These are phyloP conservation scores for Oxystoma pomonae DNA, from an alignment of 2,888 invertebrate species.

Conservation along the genomic window DNA sequence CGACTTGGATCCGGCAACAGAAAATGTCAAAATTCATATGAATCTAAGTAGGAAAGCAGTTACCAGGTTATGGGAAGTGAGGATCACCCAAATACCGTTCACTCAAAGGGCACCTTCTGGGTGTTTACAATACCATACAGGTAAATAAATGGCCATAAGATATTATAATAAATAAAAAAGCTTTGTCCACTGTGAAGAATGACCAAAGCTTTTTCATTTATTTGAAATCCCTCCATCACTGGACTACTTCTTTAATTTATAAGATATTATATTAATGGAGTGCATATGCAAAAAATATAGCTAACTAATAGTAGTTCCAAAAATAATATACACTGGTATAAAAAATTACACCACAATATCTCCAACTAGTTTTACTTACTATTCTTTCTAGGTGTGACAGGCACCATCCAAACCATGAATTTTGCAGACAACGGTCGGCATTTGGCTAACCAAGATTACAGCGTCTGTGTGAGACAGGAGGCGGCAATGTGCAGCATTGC, in stretches of 20 bases:
- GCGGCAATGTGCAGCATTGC: slow-evolving; percentile 68
- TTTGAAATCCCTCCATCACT: too few relatives aligned
- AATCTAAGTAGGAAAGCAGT: slow-evolving; percentile 59
- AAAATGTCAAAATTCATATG: slow-evolving; percentile 51
- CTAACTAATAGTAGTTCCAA: too few relatives aligned
- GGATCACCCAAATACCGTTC: slow-evolving; percentile 71
- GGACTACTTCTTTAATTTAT: too few relatives aligned
- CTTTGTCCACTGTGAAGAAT: too few relatives aligned
- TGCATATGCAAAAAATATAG: too few relatives aligned
- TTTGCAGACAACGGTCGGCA: slow-evolving; percentile 80
- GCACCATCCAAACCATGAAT: slow-evolving; percentile 71
- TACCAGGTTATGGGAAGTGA: slow-evolving; percentile 74
- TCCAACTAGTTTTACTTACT: too few relatives aligned
- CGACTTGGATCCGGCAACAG: slow-evolving; percentile 57
- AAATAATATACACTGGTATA: too few relatives aligned
- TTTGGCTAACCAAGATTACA: slow-evolving; percentile 73
- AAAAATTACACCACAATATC: too few relatives aligned
- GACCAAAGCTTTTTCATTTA: too few relatives aligned
- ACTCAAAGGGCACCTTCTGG: slow-evolving; percentile 72
- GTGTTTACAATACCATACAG: slow-evolving; percentile 71
- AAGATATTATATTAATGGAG: too few relatives aligned
- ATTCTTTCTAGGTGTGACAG: slow-evolving; percentile 41
- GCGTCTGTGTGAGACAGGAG: slow-evolving; percentile 69
- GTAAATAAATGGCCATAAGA: too few relatives aligned
- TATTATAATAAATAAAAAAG: too few relatives aligned